These are phyloP conservation scores for Melanotaenia pygmaea DNA, from an alignment of 2,797 vertebrate genomes.

Conservation along the genomic window DNA sequence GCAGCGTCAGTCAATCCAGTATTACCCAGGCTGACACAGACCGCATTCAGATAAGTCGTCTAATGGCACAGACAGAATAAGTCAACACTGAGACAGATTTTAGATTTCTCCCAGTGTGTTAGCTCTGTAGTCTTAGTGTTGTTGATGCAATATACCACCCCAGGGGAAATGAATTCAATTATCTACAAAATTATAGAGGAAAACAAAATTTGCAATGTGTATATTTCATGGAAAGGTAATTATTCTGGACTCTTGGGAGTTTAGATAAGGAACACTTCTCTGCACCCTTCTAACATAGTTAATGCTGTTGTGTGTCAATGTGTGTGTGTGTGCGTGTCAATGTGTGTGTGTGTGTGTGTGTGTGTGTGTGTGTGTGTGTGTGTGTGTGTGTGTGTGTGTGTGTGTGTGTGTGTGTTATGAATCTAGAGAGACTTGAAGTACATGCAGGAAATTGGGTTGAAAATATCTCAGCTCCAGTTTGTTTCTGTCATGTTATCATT, in stretches of 20 bases:
- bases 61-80: slow-evolving; percentile 62
- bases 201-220: slow-evolving; percentile 68
- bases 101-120: slow-evolving; percentile 26
- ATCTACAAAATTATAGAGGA: slow-evolving; percentile 66
- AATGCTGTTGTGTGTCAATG: slow-evolving; percentile 11
- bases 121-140: slow-evolving; percentile 21
- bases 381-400: slow-evolving; percentile 10
- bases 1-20: slow-evolving; percentile 59
- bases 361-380: slow-evolving; percentile 14
- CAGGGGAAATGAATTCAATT: slow-evolving; percentile 69
- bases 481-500: slow-evolving; percentile 27
- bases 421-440: slow-evolving; percentile 30
- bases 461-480: slow-evolving; percentile 25
- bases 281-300: slow-evolving; percentile 24
- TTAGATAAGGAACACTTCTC: slow-evolving; percentile 61
- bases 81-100: slow-evolving; percentile 51
- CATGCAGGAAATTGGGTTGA: slow-evolving; percentile 26
- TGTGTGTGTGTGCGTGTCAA: slow-evolving; percentile 6
- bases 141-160: slow-evolving; percentile 43
- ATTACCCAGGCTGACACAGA: slow-evolving; percentile 52
- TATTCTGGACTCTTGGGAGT: slow-evolving; percentile 61
- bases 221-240: slow-evolving; percentile 68
- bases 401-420: slow-evolving; percentile 15
- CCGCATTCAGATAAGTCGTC: slow-evolving; percentile 60
- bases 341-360: slow-evolving; percentile 13